Evolutionary conservation across 2,888 invertebrate genomes (phyloP).

Genomic region (Nomada flava): DNA sequence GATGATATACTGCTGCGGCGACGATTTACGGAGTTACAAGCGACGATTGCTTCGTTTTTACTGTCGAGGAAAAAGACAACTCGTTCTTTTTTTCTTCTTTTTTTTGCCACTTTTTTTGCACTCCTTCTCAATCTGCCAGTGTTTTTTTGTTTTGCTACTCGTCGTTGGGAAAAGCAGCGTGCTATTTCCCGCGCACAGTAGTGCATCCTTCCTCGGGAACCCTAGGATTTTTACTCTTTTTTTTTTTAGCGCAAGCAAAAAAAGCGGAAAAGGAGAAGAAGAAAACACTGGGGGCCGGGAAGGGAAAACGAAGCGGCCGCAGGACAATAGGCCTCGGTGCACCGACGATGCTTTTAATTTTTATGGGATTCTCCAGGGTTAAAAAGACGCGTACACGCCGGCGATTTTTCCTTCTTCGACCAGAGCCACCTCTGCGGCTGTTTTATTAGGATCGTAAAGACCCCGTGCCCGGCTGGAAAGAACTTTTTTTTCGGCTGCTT

Average conservation of each 20-base stretch:
- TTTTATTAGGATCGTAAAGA: slow-evolving; percentile 70
- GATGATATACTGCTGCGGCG: slow-evolving; percentile 69
- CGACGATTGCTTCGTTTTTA: slow-evolving; percentile 73
- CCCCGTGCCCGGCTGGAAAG: slow-evolving; percentile 46
- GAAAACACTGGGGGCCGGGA: slow-evolving; percentile 33
- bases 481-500: slow-evolving; percentile 9
- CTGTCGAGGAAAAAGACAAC: slow-evolving; percentile 60
- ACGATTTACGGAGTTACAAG: slow-evolving; percentile 73
- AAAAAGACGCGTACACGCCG: slow-evolving; percentile 64
- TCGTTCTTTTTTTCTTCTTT: slow-evolving; percentile 22
- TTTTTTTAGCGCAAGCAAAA: slow-evolving; percentile 45
- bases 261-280: slow-evolving; percentile 7
- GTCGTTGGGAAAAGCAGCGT: slow-evolving; percentile 15
- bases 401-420: slow-evolving; percentile 16
- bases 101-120: slow-evolving; percentile 20
- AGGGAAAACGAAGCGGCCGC: slow-evolving; percentile 51
- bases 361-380: slow-evolving; percentile 75
- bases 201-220: background rate
- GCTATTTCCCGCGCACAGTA: slow-evolving; percentile 11
- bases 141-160: slow-evolving; percentile 24
- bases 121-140: slow-evolving; percentile 1
- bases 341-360: slow-evolving; percentile 78
- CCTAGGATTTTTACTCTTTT: slow-evolving; percentile 2
- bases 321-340: slow-evolving; percentile 65
- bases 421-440: slow-evolving; percentile 46